Evolutionary conservation across 2,888 invertebrate species (phyloP), one percentile per base, ranked within the genome.

Genomic region (Cheilosia soror): DNA sequence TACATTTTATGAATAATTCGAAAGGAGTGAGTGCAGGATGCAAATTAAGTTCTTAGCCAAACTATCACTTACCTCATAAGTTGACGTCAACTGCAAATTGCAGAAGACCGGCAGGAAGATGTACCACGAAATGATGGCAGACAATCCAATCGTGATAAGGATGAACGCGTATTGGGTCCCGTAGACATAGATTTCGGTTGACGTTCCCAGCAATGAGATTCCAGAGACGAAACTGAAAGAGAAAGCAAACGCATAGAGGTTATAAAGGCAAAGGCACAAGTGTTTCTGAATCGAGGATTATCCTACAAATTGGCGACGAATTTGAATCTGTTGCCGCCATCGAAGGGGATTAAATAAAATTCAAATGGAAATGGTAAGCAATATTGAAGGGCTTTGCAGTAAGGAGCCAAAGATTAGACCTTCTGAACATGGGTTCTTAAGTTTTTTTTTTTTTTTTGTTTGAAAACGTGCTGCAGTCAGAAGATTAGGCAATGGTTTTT

Each of bases 151-250:
- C 0, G 91, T 90, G 29, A 91, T 69, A 11, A 91, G 88, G n/a
- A 94, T 93, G 89, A 94, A 96, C 7, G 94, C 91, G 90, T 96
- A 97, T 77, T 95, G 94, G 5, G 95, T 95, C 1, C 97, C 97
- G 88, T 96, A 96, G 7, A 96, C 93, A 89, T 96, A 96, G 60
- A 96, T 93, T 90, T 96, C 96, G 0, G 96, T 96, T 0, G 96
- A 96, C 4, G 94, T 96, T 0, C 96, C 96, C 88, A 96, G 92
- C 47, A 96, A 92, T 0, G 96, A 95, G 87, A 96, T 96, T 2
- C 96, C 96, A 88, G 96, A 96, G 89, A 96, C 94, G 87, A 94
- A 95, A 91, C 96, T 95, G 69, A 9, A 87, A 88, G 75, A 55
- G 25, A 77, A 77, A 68, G 11, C 37, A 44, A 25, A 63, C 60